Evolutionary conservation across 2,888 invertebrate species (phyloP), one percentile per base, ranked within the genome.

Genomic region (Rhagonycha lutea): DNA sequence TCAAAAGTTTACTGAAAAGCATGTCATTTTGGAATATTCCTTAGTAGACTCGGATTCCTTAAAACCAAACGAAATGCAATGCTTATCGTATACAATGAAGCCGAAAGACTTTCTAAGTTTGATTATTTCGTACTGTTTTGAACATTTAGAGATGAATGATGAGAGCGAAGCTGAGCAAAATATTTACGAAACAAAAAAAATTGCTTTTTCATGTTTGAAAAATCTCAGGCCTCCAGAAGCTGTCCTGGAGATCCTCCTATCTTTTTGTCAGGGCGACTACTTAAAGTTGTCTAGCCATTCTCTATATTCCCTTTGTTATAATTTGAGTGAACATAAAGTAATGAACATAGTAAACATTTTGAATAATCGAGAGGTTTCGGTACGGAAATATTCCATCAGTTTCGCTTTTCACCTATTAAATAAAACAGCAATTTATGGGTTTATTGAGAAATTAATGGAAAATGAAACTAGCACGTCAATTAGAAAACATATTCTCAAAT

Each of bases 231-330:
- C 75, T 0, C 61, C 78, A 10, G 68, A 61, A 3, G 12, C 26
- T 1, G 68, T 32, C 9, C 14, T 78, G 5, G 29, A 61, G n/a
- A n/a, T 29, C 10, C 62, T 80, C 61, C n/a, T 77, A 23, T 61
- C 61, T 24, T 79, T 74, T 68, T 77, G 76, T 9, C 69, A 61
- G 68, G 72, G 73, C 12, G 74, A 78, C 32, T 77, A 73, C 29
- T 72, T 78, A 8, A 74, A 73, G 70, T 65, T 70, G 11, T 63
- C 69, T n/a, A 18, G 69, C 73, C 28, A 10, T 11, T 67, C 77
- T 0, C 63, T 78, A 9, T 70, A 74, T 29, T 63, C 72, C 0
- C 14, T 72, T 10, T 47, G 28, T 9, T 11, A 24, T 2, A 69
- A 74, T 61, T 32, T 74, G 5, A 67, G 69, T 1, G 80, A 80